Percentiles rank a stretch among this genome's conserved stretches.
phyloP scores from a whole-genome alignment of 2,888 invertebrate genomes.

The Campoletis raptor region DNA sequence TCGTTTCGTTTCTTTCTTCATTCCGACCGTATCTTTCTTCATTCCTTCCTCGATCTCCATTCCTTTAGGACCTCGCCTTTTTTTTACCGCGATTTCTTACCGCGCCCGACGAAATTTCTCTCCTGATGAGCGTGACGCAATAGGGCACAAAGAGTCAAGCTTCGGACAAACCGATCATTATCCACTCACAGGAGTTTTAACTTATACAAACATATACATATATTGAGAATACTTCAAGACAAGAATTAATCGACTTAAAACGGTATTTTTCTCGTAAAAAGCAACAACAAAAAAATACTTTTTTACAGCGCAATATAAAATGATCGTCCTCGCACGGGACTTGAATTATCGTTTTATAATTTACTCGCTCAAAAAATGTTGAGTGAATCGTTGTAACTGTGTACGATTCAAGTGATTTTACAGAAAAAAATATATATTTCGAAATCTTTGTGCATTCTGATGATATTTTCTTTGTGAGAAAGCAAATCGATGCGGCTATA shows the following conservation, averaged over 20 bases:
- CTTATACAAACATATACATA: slow-evolving; percentile 5
- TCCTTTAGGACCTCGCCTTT: slow-evolving; percentile 9
- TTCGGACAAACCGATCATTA: slow-evolving; percentile 52
- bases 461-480: neutral
- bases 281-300: neutral
- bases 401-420: neutral
- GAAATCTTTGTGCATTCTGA: slow-evolving; percentile 4
- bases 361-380: neutral
- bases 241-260: slow-evolving; percentile 2
- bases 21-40: slow-evolving; percentile 2
- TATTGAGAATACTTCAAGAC: neutral
- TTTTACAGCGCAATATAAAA: neutral
- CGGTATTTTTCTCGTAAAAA: slow-evolving; percentile 1
- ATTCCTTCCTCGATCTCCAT: slow-evolving; percentile 9
- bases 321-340: neutral
- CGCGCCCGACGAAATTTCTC: slow-evolving; percentile 63
- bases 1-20: slow-evolving; percentile 35
- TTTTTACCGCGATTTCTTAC: slow-evolving; percentile 43
- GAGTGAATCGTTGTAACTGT: neutral
- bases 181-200: slow-evolving; percentile 36
- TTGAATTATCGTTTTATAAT: neutral
- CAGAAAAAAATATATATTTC: neutral
- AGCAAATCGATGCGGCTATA: slow-evolving; percentile 3
- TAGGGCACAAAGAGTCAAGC: slow-evolving; percentile 49
- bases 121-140: slow-evolving; percentile 58